Evolutionary conservation across 2,888 invertebrate species (phyloP).

Genomic region (Volucella bombylans): DNA sequence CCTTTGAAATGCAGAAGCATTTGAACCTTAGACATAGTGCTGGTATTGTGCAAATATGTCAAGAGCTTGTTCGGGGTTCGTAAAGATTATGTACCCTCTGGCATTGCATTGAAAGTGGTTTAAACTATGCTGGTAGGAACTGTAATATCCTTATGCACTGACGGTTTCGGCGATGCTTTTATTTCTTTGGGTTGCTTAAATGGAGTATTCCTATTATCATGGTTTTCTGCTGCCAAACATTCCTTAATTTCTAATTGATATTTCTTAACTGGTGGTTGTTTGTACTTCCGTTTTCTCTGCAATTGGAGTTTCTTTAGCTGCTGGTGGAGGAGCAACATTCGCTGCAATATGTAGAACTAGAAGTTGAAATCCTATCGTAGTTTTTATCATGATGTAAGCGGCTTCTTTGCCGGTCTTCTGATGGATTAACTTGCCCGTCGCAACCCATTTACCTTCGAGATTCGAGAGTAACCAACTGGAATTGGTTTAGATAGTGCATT

Average conservation of each 20-base stretch:
- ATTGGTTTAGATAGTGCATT: conserved; percentile 81
- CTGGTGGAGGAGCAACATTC: background rate
- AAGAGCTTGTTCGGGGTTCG: conserved; percentile 66
- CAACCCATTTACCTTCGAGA: conserved; percentile 80
- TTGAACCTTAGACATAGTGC: conserved; percentile 85
- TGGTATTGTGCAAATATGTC: conserved; percentile 77
- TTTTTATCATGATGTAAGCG: conserved; percentile 66
- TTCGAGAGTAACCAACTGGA: conserved; percentile 82
- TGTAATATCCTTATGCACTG: background rate
- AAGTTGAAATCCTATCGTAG: conserved; percentile 77
- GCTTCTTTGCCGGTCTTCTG: conserved; percentile 75
- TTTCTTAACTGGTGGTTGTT: conserved; percentile 30
- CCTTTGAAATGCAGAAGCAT: conserved; percentile 85
- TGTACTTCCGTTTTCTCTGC: background rate
- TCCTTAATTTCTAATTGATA: background rate
- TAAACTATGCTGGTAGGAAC: background rate
- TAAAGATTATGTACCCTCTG: background rate
- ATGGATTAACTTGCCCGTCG: conserved; percentile 74
- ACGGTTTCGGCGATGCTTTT: conserved; percentile 22
- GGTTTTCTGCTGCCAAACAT: background rate
- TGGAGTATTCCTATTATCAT: background rate
- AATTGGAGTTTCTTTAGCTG: background rate
- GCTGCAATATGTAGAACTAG: conserved; percentile 65
- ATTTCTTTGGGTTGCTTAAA: no score
- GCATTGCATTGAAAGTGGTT: background rate